These are phyloP conservation scores for Lathronympha strigana DNA, from an alignment of 2,888 invertebrate genomes.

Conservation along the genomic window DNA sequence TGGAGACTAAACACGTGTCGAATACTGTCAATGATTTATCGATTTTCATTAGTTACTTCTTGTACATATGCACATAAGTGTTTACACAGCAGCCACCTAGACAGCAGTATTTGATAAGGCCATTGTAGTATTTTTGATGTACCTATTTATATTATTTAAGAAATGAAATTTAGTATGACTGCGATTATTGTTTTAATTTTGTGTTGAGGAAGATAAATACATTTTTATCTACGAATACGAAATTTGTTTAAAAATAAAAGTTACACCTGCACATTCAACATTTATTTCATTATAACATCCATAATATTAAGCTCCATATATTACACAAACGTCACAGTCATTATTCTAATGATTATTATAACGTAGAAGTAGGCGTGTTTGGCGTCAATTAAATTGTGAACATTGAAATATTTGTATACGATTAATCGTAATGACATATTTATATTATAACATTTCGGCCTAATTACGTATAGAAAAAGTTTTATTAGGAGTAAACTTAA, in stretches of 20 bases:
- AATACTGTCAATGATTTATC: too few species aligned
- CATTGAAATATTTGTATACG: background rate
- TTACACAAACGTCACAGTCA: slow-evolving; percentile 22
- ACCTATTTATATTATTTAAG: too few species aligned
- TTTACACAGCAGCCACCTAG: too few species aligned
- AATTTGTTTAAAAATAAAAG: background rate
- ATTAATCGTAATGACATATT: background rate
- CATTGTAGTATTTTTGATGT: too few species aligned
- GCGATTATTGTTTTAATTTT: too few species aligned
- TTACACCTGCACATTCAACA: slow-evolving; percentile 59
- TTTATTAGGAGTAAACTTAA: background rate
- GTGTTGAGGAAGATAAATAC: background rate
- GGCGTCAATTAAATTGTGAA: background rate
- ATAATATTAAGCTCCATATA: slow-evolving; percentile 55
- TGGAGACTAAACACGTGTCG: too few species aligned
- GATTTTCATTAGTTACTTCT: too few species aligned
- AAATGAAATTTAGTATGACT: too few species aligned
- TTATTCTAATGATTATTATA: slow-evolving; percentile 18
- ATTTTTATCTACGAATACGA: too few species aligned
- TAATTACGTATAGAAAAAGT: background rate
- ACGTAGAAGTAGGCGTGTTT: slow-evolving; percentile 17
- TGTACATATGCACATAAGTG: too few species aligned
- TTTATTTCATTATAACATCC: slow-evolving; percentile 67
- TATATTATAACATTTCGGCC: background rate
- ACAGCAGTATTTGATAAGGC: too few species aligned